A percentile compares a stretch with the other conserved stretches of the same genome.
These are phyloP conservation scores for Smutsia temminckii DNA, from an alignment of 2,797 vertebrate genomes.

Conservation along the genomic window DNA sequence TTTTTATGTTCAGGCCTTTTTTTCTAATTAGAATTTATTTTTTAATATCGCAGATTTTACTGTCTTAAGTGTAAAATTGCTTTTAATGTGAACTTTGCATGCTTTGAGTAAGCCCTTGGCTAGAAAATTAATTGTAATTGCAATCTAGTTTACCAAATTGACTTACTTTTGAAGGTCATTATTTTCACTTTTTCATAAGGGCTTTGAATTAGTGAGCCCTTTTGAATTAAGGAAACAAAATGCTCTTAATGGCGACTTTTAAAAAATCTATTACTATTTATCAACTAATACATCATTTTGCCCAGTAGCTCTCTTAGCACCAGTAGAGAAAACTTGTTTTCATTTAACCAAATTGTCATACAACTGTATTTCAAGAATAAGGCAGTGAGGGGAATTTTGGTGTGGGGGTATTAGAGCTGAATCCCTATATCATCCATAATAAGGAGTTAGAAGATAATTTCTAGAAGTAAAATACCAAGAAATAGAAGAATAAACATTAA, in stretches of 20 bases:
- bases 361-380: not conserved
- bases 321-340: conserved; percentile 17
- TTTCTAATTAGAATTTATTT: not conserved
- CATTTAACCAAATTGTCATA: conserved; percentile 19
- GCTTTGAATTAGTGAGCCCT: conserved; percentile 22
- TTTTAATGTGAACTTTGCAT: not conserved
- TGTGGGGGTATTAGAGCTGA: not conserved
- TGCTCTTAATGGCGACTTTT: not conserved
- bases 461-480: conserved; percentile 13
- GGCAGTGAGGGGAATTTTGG: not conserved
- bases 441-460: conserved; percentile 27
- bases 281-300: conserved; percentile 2
- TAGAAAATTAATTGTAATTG: conserved; percentile 21
- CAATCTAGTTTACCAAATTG: not conserved
- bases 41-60: conserved; percentile 7
- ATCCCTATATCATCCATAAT: not conserved
- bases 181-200: conserved; percentile 1
- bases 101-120: not conserved
- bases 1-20: not conserved
- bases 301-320: not conserved
- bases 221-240: conserved; percentile 6
- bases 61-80: conserved; percentile 5
- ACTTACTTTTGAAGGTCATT: conserved; percentile 26
- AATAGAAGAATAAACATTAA: not conserved
- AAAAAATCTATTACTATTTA: not conserved